Base-by-base conservation (phyloP, 2,888 invertebrate genomes). In the Flexamia atlantica region DNA sequence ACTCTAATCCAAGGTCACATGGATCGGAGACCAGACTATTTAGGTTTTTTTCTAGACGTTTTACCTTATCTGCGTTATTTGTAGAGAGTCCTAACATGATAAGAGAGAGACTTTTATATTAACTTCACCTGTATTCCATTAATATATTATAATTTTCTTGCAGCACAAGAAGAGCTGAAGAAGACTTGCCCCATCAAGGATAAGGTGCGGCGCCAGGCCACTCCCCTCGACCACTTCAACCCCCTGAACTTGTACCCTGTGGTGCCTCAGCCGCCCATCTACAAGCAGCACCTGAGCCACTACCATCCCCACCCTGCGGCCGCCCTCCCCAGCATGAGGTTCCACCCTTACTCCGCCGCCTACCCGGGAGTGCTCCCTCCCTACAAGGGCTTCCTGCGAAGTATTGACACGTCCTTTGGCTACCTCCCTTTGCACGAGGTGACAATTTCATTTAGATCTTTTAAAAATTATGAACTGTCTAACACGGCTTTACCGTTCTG, bases 111-210 rank as follows among this genome's bases (percentile, higher is more conserved):
- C n/a, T n/a, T n/a, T n/a, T n/a, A n/a, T n/a, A n/a, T n/a, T n/a
- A n/a, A n/a, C n/a, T n/a, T n/a, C n/a, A n/a, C n/a, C n/a, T n/a
- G n/a, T n/a, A n/a, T n/a, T n/a, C n/a, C n/a, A n/a, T n/a, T n/a
- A n/a, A n/a, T 36, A 36, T 36, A 9, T 36, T 36, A 36, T 9
- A 36, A 36, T 36, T 36, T 36, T 4, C 36, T 36, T 36, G 9
- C 36, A 76, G 74, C 74, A 0, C 74, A 76, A 76, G 74, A 76
- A 28, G 74, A 76, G 46, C 46, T 76, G 46, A 76, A 23, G 74
- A 46, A 28, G 46, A 46, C 74, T 1, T 76, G 74, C 25, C 74
- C 74, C 10, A 76, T 76, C 74, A 76, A 76, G 17, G 74, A 76
- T 4, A 23, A 76, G n/a, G 23, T 25, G 23, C 42, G 74, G 9